Percentiles rank a stretch among this genome's conserved stretches.
Conservation (phyloP, 2,888 invertebrate species). For the Stenodema calcarata region DNA sequence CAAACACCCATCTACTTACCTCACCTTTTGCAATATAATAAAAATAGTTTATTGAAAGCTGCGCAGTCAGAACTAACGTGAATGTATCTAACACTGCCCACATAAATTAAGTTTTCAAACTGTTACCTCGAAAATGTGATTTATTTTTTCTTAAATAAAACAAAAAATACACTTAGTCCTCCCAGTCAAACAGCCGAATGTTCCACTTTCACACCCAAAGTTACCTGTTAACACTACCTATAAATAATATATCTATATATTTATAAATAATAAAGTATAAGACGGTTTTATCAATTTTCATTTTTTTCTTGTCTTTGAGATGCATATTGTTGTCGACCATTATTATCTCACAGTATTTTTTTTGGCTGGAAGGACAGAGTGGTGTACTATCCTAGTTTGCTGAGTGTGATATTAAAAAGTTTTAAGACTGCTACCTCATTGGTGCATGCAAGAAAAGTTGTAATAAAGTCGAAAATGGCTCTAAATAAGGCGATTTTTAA, state of each 20-base stretch:
- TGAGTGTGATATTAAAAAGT: slow-evolving; percentile 56
- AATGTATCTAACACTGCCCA: slow-evolving; percentile 52
- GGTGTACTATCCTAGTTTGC: slow-evolving; percentile 49
- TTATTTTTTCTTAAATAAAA: slow-evolving; percentile 47
- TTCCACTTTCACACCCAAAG: slow-evolving; percentile 23
- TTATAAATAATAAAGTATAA: slow-evolving; percentile 9
- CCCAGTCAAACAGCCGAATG: slow-evolving; percentile 39
- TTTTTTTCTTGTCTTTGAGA: neutral
- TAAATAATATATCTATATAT: slow-evolving; percentile 36
- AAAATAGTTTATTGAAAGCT: slow-evolving; percentile 14
- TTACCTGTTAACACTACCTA: slow-evolving; percentile 26
- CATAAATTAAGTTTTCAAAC: slow-evolving; percentile 53
- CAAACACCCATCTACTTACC: slow-evolving; percentile 50
- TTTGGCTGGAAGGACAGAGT: slow-evolving; percentile 44
- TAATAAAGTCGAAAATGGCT: slow-evolving; percentile 41
- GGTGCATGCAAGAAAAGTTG: slow-evolving; percentile 55
- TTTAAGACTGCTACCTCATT: slow-evolving; percentile 56
- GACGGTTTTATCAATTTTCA: slow-evolving; percentile 38
- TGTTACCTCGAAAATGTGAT: slow-evolving; percentile 55
- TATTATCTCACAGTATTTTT: slow-evolving; percentile 17
- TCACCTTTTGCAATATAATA: slow-evolving; percentile 41
- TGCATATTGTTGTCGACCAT: neutral
- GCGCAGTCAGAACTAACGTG: slow-evolving; percentile 37
- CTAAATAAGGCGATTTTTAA: slow-evolving; percentile 40
- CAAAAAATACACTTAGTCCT: slow-evolving; percentile 25